These are phyloP conservation scores for Bhutanitis thaidina DNA, from an alignment of 2,888 invertebrate genomes.

Conservation along the genomic window DNA sequence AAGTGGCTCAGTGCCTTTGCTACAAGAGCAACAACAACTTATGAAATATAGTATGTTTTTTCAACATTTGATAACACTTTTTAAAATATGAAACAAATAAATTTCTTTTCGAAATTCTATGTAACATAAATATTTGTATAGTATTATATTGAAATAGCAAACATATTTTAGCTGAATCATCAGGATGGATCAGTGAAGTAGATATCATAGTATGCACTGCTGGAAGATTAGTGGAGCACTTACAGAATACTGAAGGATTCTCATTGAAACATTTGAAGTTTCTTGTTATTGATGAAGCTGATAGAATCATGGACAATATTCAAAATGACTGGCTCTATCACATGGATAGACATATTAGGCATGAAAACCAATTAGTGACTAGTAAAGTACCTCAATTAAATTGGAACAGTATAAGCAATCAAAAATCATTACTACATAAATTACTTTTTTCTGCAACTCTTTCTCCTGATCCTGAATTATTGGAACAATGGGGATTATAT, in stretches of 20 bases:
- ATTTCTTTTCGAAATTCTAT: too few relatives aligned
- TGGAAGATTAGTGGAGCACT: constrained; percentile 94
- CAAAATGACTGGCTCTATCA: constrained; percentile 95
- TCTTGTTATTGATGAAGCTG: constrained; percentile 97
- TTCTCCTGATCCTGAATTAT: constrained; percentile 96
- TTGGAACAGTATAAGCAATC: constrained; percentile 62
- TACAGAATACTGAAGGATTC: constrained; percentile 90
- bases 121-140: too few relatives aligned
- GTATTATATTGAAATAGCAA: not conserved
- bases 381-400: constrained; percentile 74
- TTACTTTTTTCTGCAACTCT: constrained; percentile 98
- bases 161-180: constrained; percentile 72
- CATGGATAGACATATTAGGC: constrained; percentile 84
- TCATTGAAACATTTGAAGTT: constrained; percentile 85
- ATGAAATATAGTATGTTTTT: constrained; percentile 66
- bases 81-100: too few relatives aligned
- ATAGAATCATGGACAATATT: constrained; percentile 94
- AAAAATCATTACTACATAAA: constrained; percentile 87
- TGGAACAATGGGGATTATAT: constrained; percentile 92
- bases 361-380: constrained; percentile 69
- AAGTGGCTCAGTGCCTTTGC: constrained; percentile 83
- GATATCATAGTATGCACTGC: constrained; percentile 97
- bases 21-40: constrained; percentile 83
- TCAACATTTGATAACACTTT: too few relatives aligned
- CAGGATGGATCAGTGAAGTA: constrained; percentile 80